phyloP scores from a whole-genome alignment of 2,797 vertebrate species.

The Pangasius krempfi region DNA sequence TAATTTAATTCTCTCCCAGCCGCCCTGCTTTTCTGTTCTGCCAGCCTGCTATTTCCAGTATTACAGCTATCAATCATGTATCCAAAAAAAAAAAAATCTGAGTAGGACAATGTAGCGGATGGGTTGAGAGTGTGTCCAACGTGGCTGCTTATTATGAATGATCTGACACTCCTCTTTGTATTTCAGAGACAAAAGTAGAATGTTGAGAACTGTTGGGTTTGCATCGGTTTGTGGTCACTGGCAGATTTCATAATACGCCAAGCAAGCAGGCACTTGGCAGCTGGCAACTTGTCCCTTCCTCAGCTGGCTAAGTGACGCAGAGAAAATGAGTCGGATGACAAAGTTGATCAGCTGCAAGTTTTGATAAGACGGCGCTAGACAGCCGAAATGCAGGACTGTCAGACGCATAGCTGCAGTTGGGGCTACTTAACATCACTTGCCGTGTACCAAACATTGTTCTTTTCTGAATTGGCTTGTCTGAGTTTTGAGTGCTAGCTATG shows the following conservation, averaged over 20 bases:
- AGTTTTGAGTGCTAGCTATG: no score
- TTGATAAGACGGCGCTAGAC: conserved; percentile 17
- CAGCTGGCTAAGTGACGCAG: conserved; percentile 31
- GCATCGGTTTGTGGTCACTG: conserved; percentile 4
- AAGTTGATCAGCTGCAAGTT: conserved; percentile 21
- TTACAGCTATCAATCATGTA: conserved; percentile 5
- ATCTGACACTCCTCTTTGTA: not conserved
- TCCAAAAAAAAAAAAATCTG: not conserved
- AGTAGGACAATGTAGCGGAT: not conserved
- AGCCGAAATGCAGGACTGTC: conserved; percentile 11
- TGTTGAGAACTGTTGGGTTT: not conserved
- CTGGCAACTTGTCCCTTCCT: conserved; percentile 26
- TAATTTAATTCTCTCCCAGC: not conserved
- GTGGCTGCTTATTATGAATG: conserved; percentile 7
- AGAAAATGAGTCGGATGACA: conserved; percentile 28
- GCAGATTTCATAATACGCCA: not conserved
- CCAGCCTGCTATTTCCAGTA: conserved; percentile 17
- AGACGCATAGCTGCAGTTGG: conserved; percentile 2
- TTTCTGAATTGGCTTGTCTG: not conserved
- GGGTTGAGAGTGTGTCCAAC: not conserved
- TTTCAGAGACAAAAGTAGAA: not conserved
- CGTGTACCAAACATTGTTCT: not conserved
- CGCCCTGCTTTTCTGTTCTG: not conserved
- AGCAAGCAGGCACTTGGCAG: conserved; percentile 17
- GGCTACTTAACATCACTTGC: not conserved